Evolutionary conservation across 64 coral and sea anemone genomes (phyloP), one percentile per base, ranked within the genome.

Genomic region (Platygyra sinensis): DNA sequence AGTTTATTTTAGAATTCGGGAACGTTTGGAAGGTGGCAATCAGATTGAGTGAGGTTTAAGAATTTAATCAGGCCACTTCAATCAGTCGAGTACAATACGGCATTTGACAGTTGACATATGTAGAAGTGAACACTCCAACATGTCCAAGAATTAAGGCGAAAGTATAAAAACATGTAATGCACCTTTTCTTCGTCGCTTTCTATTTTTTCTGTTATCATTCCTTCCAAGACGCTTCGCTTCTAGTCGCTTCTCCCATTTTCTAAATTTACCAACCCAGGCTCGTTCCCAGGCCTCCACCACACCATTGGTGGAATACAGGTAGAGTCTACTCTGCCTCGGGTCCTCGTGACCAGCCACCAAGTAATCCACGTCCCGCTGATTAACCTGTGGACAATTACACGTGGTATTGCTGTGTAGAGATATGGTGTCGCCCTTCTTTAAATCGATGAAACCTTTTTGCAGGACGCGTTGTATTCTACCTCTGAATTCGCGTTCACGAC

Each of bases 371-470:
- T 85, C 67, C 5, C 72, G 2, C 81, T 42, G 9, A 39, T 19
- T 13, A 71, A 85, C 63, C 63, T 67, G 81, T 28, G 81, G 81
- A 85, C 62, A 85, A 60, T 72, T n/a, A 50, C 81, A 85, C 1
- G 81, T 85, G 36, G 39, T 72, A 72, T 85, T 85, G 4, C 81
- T 85, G 63, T 51, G 36, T 36, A 85, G 38, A 3, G 22, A 25
- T n/a, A 85, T 28, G 12, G 62, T 51, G 24, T 85, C 81, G 50
- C 81, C 81, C 25, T 85, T 85, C 81, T 50, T 85, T 17, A 85
- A 85, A 38, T 85, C 62, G 13, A 85, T 28, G 0, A 28, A 42
- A 10, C 81, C 62, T 52, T 85, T 85, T 39, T 72, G 36, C 3
- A 85, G 62, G 22, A 85, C 24, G 24, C 81, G 62, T 15, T 71